Base-by-base conservation (phyloP, 1,140 invertebrate genomes). In the Trichoplusia ni region DNA sequence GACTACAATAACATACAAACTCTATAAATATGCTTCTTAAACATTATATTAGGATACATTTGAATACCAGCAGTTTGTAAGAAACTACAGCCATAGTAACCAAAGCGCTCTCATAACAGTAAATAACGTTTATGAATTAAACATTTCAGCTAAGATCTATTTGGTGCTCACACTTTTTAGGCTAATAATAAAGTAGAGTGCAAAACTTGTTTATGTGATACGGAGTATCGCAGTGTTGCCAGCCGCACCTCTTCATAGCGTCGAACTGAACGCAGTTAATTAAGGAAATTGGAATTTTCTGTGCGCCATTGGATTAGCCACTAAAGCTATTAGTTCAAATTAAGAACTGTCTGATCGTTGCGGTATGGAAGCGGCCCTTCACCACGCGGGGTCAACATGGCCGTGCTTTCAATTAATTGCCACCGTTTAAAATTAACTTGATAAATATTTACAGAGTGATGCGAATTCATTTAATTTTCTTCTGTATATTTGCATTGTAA, bases 231-330 rank as follows among this genome's bases (percentile, higher is more conserved):
- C 70, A 73, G 68, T 76, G 84, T 71, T 83, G 86, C 84, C 75
- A 77, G 83, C 85, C 88, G 70, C 88, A 83, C 88, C 88, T 88
- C 66, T 84, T 79, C 78, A 81, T 77, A 66, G 78, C 80, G 73
- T 69, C 80, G 75, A 83, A 89, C 82, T 82, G 73, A 76, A 68
- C 76, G 77, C 77, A 77, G 80, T 90, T 90, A 89, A 90, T 90
- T 89, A 90, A 87, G 82, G 85, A 89, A 90, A 89, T 90, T 89
- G 85, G 82, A 84, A 79, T 86, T 90, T 90, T 90, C 78, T 89
- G 79, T 73, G 71, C 76, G 73, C 75, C 77, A 84, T 82, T 86
- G 81, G 85, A 86, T 88, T 86, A 86, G 78, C 82, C 81, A 75
- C 73, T 74, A 71, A 78, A 84, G 81, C 88, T 90, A 90, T 90